Evolutionary conservation across 1,140 invertebrate genomes (phyloP).

Genomic region (Musca vetustissima): DNA sequence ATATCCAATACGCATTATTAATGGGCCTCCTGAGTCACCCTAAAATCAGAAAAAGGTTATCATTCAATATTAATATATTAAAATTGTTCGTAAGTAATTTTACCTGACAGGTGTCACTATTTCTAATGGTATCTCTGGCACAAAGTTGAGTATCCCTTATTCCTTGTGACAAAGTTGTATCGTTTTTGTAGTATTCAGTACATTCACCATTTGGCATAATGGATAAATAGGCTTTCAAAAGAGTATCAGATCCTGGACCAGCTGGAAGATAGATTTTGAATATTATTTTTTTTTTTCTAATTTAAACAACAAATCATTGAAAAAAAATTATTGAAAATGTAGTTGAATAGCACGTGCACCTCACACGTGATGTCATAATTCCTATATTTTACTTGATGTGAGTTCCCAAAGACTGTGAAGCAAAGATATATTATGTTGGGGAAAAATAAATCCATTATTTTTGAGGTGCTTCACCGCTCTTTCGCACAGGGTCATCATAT

Average conservation of each 20-base stretch:
- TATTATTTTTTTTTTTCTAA: not conserved
- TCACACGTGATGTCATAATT: too few species aligned
- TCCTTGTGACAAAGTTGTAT: constrained; percentile 12
- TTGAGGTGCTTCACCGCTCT: too few species aligned
- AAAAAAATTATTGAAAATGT: too few species aligned
- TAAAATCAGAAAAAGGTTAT: constrained; percentile 1
- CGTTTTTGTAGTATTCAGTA: constrained; percentile 8
- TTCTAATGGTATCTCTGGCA: constrained; percentile 25
- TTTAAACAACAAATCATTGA: too few species aligned
- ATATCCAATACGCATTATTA: constrained; percentile 19
- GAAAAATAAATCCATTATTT: too few species aligned
- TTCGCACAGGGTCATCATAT: too few species aligned
- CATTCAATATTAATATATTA: not conserved
- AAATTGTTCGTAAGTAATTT: not conserved
- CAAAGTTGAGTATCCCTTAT: constrained; percentile 31
- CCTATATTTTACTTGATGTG: too few species aligned
- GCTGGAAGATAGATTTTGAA: not conserved
- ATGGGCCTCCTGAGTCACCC: constrained; percentile 33
- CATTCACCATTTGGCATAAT: constrained; percentile 23
- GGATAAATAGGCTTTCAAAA: constrained; percentile 26
- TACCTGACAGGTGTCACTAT: constrained; percentile 32
- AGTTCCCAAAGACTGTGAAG: too few species aligned
- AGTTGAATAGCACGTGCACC: too few species aligned
- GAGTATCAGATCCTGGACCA: constrained; percentile 13
- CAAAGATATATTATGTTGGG: too few species aligned